Base-by-base conservation (phyloP, 2,888 invertebrate genomes). In the Campaea margaritaria region DNA sequence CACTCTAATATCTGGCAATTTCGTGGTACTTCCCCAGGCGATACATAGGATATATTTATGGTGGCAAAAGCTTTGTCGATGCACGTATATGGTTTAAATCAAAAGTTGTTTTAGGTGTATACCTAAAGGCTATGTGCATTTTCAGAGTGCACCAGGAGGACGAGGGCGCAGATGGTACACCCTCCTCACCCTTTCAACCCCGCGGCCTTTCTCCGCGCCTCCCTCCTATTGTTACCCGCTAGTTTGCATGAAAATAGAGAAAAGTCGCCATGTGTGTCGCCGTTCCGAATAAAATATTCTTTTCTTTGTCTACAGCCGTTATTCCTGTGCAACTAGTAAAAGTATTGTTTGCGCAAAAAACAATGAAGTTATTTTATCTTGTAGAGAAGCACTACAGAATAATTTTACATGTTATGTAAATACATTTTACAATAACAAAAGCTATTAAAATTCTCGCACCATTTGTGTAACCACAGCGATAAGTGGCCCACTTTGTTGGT, bases 171-270 rank as follows among this genome's bases (percentile, higher is more conserved):
- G 79, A 78, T 77, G 80, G 75, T 72, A 71, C 73, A 21, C 51
- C 46, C 31, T 15, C 63, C 69, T 62, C 72, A 12, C 34, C 52
- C 44, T 36, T 47, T 44, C 39, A 36, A 68, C 72, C 63, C 72
- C 67, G 52, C 71, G 69, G 72, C 78, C 75, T 75, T 43, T 41
- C 41, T 43, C 67, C 72, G 70, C 69, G 65, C 76, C 79, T 74
- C 79, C 73, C 77, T 70, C 74, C 85, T 68, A 86, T 89, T 89
- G 89, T 89, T 86, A 78, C 79, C 79, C 83, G 78, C 82, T 86
- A 85, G 84, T 89, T 89, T 86, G 86, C 84, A 87, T 89, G 85
- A 85, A 89, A 89, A 89, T 83, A 86, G 82, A 85, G 83, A 86
- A 87, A 86, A 87, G 81, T 86, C 81, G 83, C 80, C 83, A 85